These are phyloP conservation scores for Solenodon paradoxus DNA, from an alignment of 2,113 vertebrate genomes.

Conservation along the genomic window DNA sequence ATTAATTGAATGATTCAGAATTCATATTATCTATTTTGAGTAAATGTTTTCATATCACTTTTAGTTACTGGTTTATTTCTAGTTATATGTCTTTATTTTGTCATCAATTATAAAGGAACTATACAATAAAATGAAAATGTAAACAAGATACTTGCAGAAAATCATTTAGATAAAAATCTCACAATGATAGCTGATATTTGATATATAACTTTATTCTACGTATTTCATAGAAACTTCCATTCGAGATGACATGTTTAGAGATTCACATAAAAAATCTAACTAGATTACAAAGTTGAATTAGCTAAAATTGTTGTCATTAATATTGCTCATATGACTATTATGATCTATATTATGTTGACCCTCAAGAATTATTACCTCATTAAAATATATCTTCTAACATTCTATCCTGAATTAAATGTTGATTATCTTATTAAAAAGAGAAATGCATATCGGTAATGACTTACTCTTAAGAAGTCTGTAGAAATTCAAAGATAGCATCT, in stretches of 20 bases:
- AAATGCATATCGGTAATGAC: background rate
- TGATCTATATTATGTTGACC: background rate
- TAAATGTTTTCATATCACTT: background rate
- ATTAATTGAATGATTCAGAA: background rate
- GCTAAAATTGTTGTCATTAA: background rate
- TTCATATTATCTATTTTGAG: background rate
- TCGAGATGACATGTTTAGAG: background rate
- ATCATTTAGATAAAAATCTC: background rate
- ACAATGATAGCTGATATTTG: background rate
- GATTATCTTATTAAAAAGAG: background rate
- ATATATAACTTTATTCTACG: background rate
- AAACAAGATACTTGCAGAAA: background rate
- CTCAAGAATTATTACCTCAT: background rate
- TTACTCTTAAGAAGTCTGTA: background rate
- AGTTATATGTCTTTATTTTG: background rate
- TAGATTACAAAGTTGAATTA: background rate
- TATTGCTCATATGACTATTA: background rate
- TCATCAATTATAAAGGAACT: background rate
- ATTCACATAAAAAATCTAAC: too few species aligned
- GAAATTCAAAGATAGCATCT: too few species aligned
- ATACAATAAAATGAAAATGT: background rate
- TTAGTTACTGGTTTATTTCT: background rate
- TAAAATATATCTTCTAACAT: background rate
- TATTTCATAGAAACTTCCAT: background rate
- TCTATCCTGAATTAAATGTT: background rate